A percentile compares a stretch with the other conserved stretches of the same genome.
phyloP scores from a whole-genome alignment of 2,888 invertebrate species.

The Ethmia dodecea region DNA sequence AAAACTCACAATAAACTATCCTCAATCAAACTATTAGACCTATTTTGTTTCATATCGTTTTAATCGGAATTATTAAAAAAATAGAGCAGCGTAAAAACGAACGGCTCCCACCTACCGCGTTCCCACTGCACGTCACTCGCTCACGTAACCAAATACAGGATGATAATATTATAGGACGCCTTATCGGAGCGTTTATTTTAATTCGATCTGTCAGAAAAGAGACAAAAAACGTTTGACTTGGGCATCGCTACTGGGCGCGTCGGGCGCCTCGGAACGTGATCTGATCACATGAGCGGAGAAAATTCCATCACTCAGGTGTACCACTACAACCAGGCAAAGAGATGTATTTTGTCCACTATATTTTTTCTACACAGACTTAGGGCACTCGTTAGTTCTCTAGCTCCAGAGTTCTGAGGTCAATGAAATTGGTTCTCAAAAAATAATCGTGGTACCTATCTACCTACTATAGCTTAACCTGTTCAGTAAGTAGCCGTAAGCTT shows the following conservation, averaged over 20 bases:
- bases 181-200: slow-evolving; percentile 76
- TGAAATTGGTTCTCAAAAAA: too few relatives aligned
- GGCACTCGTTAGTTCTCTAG: too few relatives aligned
- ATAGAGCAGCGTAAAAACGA: slow-evolving; percentile 28
- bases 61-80: slow-evolving; percentile 30
- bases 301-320: slow-evolving; percentile 31
- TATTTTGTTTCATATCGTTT: slow-evolving; percentile 14
- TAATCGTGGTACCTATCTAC: too few relatives aligned
- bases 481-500: too few relatives aligned
- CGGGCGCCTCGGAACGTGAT: slow-evolving; percentile 42
- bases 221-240: slow-evolving; percentile 56
- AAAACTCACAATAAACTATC: slow-evolving; percentile 1
- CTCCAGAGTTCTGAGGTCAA: too few relatives aligned
- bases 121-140: slow-evolving; percentile 64
- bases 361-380: too few relatives aligned
- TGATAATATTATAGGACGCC: slow-evolving; percentile 68
- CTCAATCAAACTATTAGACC: slow-evolving; percentile 23
- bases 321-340: too few relatives aligned
- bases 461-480: too few relatives aligned
- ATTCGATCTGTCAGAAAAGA: slow-evolving; percentile 74
- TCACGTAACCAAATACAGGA: slow-evolving; percentile 74
- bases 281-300: slow-evolving; percentile 37
- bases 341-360: too few relatives aligned
- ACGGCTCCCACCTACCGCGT: slow-evolving; percentile 64
- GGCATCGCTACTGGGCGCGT: slow-evolving; percentile 59